Evolutionary conservation across 2,113 vertebrate species (phyloP).

Genomic region (Australoheros scitulus): DNA sequence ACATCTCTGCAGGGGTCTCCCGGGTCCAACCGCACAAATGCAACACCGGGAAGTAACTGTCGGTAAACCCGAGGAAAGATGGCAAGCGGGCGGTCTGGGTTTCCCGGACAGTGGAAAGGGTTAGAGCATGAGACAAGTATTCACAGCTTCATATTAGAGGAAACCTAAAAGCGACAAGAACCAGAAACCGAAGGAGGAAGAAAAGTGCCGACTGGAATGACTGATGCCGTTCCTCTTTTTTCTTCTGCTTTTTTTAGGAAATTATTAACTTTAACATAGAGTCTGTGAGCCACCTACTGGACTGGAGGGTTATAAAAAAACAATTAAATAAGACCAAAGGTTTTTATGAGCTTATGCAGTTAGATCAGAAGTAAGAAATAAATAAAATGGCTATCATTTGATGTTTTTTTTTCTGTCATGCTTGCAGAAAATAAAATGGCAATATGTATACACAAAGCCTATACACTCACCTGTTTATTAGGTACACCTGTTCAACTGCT

Average conservation of each 20-base stretch:
- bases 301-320: not conserved
- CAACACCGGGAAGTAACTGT: not conserved
- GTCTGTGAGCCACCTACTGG: not conserved
- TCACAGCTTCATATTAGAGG: not conserved
- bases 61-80: not conserved
- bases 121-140: not conserved
- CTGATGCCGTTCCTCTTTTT: not conserved
- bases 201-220: not conserved
- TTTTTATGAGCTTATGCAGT: too few species aligned
- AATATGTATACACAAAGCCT: too few species aligned
- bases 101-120: not conserved
- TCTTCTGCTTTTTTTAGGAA: not conserved
- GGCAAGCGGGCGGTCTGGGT: not conserved
- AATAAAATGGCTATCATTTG: too few species aligned
- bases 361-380: too few species aligned
- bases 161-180: not conserved
- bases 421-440: too few species aligned
- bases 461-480: too few species aligned
- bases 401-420: too few species aligned
- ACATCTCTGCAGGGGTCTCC: slow-evolving; percentile 62
- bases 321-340: too few species aligned
- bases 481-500: too few species aligned
- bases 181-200: not conserved
- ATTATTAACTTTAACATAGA: not conserved
- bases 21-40: not conserved